phyloP scores from a whole-genome alignment of 2,888 invertebrate species.

The Drosophila pseudotakahashii region DNA sequence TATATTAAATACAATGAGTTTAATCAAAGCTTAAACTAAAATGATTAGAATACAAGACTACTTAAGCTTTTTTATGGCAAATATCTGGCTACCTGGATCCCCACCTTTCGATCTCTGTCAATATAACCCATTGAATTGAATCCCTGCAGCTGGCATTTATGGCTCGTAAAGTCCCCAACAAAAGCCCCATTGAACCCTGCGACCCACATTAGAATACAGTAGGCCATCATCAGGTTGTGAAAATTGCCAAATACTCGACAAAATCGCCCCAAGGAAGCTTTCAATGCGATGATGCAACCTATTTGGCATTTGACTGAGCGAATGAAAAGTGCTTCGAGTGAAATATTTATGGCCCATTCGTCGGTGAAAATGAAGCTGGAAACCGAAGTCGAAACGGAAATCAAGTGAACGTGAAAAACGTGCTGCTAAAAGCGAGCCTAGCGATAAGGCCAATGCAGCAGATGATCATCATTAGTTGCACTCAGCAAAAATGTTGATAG shows the following conservation, averaged over 20 bases:
- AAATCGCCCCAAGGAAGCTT: constrained; percentile 21
- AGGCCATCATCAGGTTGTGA: constrained; percentile 10
- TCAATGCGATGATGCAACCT: constrained; percentile 58
- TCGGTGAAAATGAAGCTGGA: constrained; percentile 48
- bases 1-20: too few relatives aligned
- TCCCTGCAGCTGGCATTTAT: constrained; percentile 3
- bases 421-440: constrained; percentile 47
- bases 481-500: not conserved
- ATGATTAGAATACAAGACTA: too few relatives aligned
- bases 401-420: constrained; percentile 77
- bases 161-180: constrained; percentile 1
- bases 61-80: too few relatives aligned
- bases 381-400: constrained; percentile 56
- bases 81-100: too few relatives aligned
- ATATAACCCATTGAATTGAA: not conserved
- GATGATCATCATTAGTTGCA: constrained; percentile 22
- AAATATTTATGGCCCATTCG: constrained; percentile 70
- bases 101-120: not conserved
- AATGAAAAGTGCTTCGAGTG: constrained; percentile 38
- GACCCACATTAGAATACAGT: constrained; percentile 24
- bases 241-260: constrained; percentile 19
- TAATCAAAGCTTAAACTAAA: too few relatives aligned
- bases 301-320: constrained; percentile 46
- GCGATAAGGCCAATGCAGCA: constrained; percentile 50
- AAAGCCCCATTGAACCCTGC: constrained; percentile 6